phyloP scores from a whole-genome alignment of 2,888 invertebrate species.

The Lamproptera curius region DNA sequence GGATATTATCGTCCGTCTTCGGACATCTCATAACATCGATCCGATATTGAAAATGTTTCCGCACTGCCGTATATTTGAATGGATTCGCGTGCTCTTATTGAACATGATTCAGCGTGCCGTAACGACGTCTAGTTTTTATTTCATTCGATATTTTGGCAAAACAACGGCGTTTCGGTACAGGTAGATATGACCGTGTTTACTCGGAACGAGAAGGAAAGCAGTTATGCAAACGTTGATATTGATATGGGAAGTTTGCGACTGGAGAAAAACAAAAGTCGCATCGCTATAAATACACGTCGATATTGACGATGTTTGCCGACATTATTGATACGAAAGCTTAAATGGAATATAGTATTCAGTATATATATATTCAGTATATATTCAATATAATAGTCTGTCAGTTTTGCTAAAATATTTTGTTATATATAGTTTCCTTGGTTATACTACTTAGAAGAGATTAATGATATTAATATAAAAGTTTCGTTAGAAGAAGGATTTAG shows the following conservation, averaged over 20 bases:
- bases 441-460: no score
- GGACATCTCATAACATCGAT: constrained; percentile 68
- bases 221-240: constrained; percentile 71
- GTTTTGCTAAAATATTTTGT: no score
- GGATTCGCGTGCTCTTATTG: not conserved
- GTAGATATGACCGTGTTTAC: constrained; percentile 58
- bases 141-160: constrained; percentile 15
- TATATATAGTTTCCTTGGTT: no score
- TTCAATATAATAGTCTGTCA: no score
- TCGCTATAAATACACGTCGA: constrained; percentile 24
- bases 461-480: no score
- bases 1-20: constrained; percentile 73
- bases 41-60: constrained; percentile 39
- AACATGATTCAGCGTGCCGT: not conserved
- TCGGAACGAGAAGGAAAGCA: constrained; percentile 47
- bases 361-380: no score
- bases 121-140: constrained; percentile 24
- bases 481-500: no score
- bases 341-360: constrained; percentile 11
- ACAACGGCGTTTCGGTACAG: constrained; percentile 31
- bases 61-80: constrained; percentile 32
- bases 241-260: constrained; percentile 62
- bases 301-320: constrained; percentile 30
- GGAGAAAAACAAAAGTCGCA: constrained; percentile 64
- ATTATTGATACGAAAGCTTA: constrained; percentile 25